Percentiles rank a stretch among this genome's conserved stretches.
phyloP scores from a whole-genome alignment of 2,113 vertebrate genomes.

The Corynorhinus townsendii region DNA sequence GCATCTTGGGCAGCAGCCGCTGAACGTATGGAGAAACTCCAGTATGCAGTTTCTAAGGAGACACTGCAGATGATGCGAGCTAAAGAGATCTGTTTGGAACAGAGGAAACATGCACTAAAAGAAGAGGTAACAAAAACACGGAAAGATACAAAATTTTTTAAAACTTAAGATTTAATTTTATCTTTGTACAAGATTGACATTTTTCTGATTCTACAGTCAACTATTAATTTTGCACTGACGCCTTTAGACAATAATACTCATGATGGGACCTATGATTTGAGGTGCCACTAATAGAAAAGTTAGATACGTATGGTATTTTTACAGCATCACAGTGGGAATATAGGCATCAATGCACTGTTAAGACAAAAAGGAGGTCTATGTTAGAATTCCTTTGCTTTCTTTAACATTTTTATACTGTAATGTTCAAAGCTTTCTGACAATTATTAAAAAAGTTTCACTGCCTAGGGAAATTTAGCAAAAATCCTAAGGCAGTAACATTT shows the following conservation, averaged over 20 bases:
- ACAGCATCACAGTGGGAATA: not conserved
- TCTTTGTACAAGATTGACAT: not conserved
- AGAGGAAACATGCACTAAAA: conserved; percentile 92
- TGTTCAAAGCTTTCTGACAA: not conserved
- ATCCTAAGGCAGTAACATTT: not conserved
- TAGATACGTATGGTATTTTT: not conserved
- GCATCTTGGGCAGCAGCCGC: conserved; percentile 93
- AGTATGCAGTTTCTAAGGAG: conserved; percentile 94
- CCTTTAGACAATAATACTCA: not conserved
- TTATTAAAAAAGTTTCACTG: not conserved
- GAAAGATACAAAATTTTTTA: not conserved
- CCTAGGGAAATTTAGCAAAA: not conserved
- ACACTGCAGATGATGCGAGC: conserved; percentile 98
- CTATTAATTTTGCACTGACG: not conserved
- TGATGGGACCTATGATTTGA: not conserved
- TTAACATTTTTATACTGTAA: not conserved
- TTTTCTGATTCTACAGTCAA: not conserved
- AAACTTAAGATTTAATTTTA: not conserved
- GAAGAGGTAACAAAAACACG: conserved; percentile 87
- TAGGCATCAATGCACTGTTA: not conserved
- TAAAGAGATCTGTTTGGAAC: conserved; percentile 97
- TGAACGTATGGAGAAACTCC: conserved; percentile 95
- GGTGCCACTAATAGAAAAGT: not conserved
- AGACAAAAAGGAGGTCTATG: not conserved
- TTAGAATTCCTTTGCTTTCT: not conserved